A percentile compares a stretch with the other conserved stretches of the same genome.
These are phyloP conservation scores for Marcusenius ussheri DNA, from an alignment of 2,113 vertebrate species.

Conservation along the genomic window DNA sequence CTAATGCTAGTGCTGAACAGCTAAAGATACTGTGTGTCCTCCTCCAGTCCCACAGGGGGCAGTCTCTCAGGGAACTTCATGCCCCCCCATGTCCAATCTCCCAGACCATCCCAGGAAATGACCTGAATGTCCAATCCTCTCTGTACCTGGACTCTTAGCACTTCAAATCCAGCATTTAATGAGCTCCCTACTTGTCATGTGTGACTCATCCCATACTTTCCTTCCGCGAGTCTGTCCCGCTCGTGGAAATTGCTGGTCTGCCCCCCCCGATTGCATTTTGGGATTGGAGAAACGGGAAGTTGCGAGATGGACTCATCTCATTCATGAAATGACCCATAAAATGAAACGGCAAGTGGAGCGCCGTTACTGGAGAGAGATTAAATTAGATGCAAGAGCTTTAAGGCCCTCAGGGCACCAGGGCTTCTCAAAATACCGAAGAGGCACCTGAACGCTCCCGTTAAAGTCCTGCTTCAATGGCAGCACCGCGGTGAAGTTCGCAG, in stretches of 20 bases:
- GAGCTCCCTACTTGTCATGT: background rate
- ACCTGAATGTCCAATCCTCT: background rate
- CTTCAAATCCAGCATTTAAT: background rate
- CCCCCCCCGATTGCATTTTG: background rate
- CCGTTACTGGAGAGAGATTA: background rate
- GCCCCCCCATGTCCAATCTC: background rate
- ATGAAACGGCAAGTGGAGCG: background rate
- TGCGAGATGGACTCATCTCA: background rate
- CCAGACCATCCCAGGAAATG: background rate
- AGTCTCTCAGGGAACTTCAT: background rate
- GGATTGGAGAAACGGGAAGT: background rate
- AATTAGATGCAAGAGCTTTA: background rate
- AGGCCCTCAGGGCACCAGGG: background rate
- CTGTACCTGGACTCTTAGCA: background rate
- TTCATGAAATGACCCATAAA: slow-evolving; percentile 2
- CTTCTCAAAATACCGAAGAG: slow-evolving; percentile 18
- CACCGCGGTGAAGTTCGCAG: background rate
- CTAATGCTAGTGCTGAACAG: background rate
- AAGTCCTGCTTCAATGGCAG: slow-evolving; percentile 11
- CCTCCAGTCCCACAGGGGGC: background rate
- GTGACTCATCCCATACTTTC: background rate
- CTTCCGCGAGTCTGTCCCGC: background rate
- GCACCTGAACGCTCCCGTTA: background rate
- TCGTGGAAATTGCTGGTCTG: background rate
- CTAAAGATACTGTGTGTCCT: background rate